A percentile compares a stretch with the other conserved stretches of the same genome.
phyloP scores from a whole-genome alignment of 2,113 vertebrate genomes.

The Tragelaphus strepsiceros region DNA sequence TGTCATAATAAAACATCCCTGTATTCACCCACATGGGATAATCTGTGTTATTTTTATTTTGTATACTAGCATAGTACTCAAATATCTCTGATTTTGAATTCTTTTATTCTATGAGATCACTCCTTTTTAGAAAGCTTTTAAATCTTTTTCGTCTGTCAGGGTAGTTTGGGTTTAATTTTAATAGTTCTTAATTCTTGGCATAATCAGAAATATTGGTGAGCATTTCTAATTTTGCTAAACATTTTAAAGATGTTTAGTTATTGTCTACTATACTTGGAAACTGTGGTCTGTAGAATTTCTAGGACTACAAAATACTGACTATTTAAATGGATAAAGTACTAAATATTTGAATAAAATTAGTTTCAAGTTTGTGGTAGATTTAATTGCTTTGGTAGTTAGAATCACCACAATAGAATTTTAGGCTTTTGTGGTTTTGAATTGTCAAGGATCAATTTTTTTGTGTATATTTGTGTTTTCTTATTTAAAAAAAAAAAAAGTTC shows the following conservation, averaged over 20 bases:
- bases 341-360: conserved; percentile 5
- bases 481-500: background rate
- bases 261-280: conserved; percentile 24
- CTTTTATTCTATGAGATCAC: background rate
- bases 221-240: background rate
- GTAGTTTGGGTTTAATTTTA: conserved; percentile 19
- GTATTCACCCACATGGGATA: background rate
- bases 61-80: background rate
- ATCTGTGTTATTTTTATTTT: background rate
- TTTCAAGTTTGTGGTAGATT: conserved; percentile 16
- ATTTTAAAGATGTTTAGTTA: conserved; percentile 36
- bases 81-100: background rate
- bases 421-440: conserved; percentile 45
- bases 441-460: conserved; percentile 21
- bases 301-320: background rate
- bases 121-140: conserved; percentile 3
- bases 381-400: conserved; percentile 50
- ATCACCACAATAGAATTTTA: conserved; percentile 30
- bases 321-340: conserved; percentile 25
- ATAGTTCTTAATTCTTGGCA: conserved; percentile 6
- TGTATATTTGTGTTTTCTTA: conserved; percentile 37
- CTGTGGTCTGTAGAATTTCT: background rate
- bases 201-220: background rate
- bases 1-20: background rate
- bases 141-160: background rate